A percentile compares a stretch with the other conserved stretches of the same genome.
Evolutionary conservation across 2,113 vertebrate genomes (phyloP).

Genomic region (Cinclus mexicanus): DNA sequence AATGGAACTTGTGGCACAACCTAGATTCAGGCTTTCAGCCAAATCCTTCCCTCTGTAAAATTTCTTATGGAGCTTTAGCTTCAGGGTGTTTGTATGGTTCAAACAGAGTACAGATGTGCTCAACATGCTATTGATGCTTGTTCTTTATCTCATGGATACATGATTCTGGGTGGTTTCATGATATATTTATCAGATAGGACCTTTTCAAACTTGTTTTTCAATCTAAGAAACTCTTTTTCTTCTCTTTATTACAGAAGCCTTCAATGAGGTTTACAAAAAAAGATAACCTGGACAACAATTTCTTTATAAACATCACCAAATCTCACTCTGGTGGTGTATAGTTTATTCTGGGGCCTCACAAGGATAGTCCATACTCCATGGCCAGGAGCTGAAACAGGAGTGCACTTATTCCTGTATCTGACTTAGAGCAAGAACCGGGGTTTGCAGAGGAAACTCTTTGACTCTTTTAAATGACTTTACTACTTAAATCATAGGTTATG

Average conservation of each 20-base stretch:
- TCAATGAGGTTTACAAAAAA: not conserved
- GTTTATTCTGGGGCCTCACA: not conserved
- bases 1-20: not conserved
- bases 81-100: not conserved
- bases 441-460: not conserved
- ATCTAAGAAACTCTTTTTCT: not conserved
- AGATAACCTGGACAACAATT: not conserved
- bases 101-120: not conserved
- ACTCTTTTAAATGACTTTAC: not conserved
- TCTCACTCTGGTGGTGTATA: not conserved
- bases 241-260: not conserved
- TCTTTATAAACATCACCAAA: not conserved
- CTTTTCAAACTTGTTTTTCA: not conserved
- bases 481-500: not conserved
- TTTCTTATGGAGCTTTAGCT: not conserved
- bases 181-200: not conserved
- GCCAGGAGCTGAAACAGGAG: not conserved
- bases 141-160: not conserved
- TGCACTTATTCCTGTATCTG: not conserved
- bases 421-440: not conserved
- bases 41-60: not conserved
- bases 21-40: not conserved
- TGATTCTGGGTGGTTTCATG: not conserved
- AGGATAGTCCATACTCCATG: not conserved
- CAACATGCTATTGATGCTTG: rapidly evolving